Base-by-base conservation (phyloP, 2,888 invertebrate species). In the Elysia crispata region DNA sequence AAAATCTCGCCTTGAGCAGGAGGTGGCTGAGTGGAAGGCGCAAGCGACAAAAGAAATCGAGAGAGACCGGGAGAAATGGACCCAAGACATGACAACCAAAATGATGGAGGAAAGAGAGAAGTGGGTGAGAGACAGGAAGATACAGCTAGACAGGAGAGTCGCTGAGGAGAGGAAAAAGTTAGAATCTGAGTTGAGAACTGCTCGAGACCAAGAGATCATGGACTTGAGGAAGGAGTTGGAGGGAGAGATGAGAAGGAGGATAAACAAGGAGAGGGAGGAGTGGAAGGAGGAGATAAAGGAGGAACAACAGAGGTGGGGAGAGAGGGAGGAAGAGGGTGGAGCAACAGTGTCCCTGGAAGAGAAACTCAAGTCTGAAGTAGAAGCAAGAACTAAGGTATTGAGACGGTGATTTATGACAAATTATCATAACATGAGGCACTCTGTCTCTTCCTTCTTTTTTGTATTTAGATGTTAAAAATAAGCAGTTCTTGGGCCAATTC, bases 301-400 rank as follows among this genome's bases (percentile, higher is more conserved):
- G 41, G 41, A 41, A 11, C 41, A 41, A 11, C 41, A 41, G 41
- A 41, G 41, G 41, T 41, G 41, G 23, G 67, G 30, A 28, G 23
- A 5, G 67, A 66, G 30, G 67, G 30, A 41, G 41, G 41, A 41
- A 41, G 11, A 41, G 28, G 30, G 33, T 66, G 49, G 78, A 30
- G 18, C 20, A 28, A 41, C 41, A 41, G 41, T 41, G 41, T 41
- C 41, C 41, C 49, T 41, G 73, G 41, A 28, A 23, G 57, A 54
- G 23, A 25, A 67, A n/a, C n/a, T 74, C 57, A 31, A 67, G 25
- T 66, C 75, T 0, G 79, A 74, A 33, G 41, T 67, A 1, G 79
- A 74, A 11, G 79, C 79, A 1, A 67, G 74, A 18, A 67, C 66
- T 0, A 79, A 79, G 67, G 79, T 79, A 6, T 41, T 41, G 41